Evolutionary conservation across 2,888 invertebrate genomes (phyloP).

Genomic region (Drosophila nr. fundita): DNA sequence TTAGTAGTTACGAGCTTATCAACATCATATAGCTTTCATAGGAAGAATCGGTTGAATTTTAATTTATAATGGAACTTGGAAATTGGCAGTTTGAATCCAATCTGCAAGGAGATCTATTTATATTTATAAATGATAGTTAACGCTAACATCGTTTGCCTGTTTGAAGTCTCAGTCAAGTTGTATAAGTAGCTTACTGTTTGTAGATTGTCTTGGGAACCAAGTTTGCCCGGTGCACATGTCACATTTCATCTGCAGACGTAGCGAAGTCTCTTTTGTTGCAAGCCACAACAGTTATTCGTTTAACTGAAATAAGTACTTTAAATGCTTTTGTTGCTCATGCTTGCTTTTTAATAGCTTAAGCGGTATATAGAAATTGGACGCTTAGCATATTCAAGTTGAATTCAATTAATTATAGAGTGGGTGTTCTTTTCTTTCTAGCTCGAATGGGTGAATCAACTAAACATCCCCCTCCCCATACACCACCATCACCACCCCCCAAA

Average conservation of each 20-base stretch:
- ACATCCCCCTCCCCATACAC: not conserved
- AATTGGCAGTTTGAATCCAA: not conserved
- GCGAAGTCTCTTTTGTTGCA: not conserved
- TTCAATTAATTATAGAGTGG: not conserved
- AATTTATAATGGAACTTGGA: not conserved
- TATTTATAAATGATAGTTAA: not conserved
- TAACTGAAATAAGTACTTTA: not conserved
- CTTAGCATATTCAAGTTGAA: not conserved
- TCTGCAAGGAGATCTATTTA: not conserved
- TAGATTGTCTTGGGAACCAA: not conserved
- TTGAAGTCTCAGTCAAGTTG: not conserved
- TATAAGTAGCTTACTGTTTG: not conserved
- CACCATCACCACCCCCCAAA: not conserved
- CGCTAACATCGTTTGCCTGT: not conserved
- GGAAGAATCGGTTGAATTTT: not conserved
- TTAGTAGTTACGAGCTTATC: not conserved
- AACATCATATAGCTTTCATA: not conserved
- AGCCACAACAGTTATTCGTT: not conserved
- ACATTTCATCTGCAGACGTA: not conserved
- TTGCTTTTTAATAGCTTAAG: not conserved
- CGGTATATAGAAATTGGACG: too few species aligned
- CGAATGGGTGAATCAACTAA: slow-evolving; percentile 10
- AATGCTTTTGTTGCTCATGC: not conserved
- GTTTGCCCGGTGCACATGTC: not conserved
- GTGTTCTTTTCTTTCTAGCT: not conserved